Evolutionary conservation across 2,113 vertebrate genomes (phyloP), one percentile per base, ranked within the genome.

Genomic region (Scartelaos histophorus): DNA sequence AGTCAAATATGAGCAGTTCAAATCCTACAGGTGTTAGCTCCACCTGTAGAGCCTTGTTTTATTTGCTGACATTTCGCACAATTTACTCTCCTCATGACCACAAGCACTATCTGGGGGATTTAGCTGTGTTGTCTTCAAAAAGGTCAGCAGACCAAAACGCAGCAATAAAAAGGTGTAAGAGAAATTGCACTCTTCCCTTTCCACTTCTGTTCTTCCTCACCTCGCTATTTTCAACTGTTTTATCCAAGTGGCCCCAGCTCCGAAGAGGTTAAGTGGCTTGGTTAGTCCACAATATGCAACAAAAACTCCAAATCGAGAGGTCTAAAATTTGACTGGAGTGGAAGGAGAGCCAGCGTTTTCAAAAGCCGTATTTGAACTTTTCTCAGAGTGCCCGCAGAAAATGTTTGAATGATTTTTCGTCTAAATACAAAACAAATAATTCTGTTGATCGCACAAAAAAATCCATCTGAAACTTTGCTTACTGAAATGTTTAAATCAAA

Each of bases 91-190:
- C 68, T 74, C 10, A 17, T 77, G 56, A 67, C 70, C 80, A 66
- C 65, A 73, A 68, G 5, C 6, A 13, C 69, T 13, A 13, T 70
- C 71, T 54, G 53, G 19, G 38, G 54, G 68, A 38, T 51, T 80
- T 47, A 7, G 21, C 15, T 51, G 65, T 24, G 65, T 21, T 34
- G 69, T 78, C 49, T 70, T 64, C 11, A 66, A 75, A 87, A 88
- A 87, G 76, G 80, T 81, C 73, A 82, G 71, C 49, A 11, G 64
- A 74, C 60, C 38, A 1, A 77, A 82, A 76, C 38, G 64, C 73
- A 69, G 57, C 21, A 34, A 67, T 67, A 70, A 74, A 70, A 46
- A 9, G 0, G 35, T 25, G 60, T 46, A 69, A n/a, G 69, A 29
- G 15, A 77, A 61, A 61, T 61, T 66, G 34, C 17, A 29, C 34